These are phyloP conservation scores for Tenrec ecaudatus DNA, from an alignment of 2,113 vertebrate genomes.

Conservation along the genomic window DNA sequence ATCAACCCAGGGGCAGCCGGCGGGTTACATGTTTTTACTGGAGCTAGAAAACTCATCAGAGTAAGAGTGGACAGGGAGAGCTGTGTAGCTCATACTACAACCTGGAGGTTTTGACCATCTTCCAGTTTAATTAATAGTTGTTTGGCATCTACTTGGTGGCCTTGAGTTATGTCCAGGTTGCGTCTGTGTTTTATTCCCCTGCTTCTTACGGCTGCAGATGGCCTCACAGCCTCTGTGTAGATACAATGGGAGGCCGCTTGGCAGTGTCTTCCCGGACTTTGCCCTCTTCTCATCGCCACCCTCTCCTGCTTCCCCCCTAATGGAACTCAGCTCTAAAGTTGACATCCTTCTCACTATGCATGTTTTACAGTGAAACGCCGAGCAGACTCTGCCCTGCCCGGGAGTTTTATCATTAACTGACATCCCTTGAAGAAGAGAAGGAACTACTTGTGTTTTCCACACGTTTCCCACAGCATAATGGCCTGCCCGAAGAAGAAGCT, in stretches of 20 bases:
- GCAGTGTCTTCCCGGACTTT: background rate
- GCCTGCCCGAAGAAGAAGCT: slow-evolving; percentile 83
- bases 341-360: background rate
- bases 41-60: slow-evolving; percentile 13
- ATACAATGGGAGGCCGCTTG: background rate
- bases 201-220: background rate
- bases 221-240: background rate
- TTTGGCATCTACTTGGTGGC: background rate
- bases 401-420: slow-evolving; percentile 59
- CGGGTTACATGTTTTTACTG: background rate
- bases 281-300: background rate
- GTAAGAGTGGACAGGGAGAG: background rate
- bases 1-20: too few species aligned
- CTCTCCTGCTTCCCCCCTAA: background rate
- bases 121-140: background rate
- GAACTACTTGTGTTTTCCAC: slow-evolving; percentile 1
- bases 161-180: background rate
- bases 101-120: background rate
- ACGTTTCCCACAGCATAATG: slow-evolving; percentile 77
- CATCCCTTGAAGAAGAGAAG: slow-evolving; percentile 10
- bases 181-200: background rate
- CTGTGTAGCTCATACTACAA: background rate
- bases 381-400: slow-evolving; percentile 70
- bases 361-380: background rate
- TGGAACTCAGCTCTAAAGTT: background rate